Evolutionary conservation across 1,140 invertebrate genomes (phyloP).

Genomic region (Meloidogyne exigua): DNA sequence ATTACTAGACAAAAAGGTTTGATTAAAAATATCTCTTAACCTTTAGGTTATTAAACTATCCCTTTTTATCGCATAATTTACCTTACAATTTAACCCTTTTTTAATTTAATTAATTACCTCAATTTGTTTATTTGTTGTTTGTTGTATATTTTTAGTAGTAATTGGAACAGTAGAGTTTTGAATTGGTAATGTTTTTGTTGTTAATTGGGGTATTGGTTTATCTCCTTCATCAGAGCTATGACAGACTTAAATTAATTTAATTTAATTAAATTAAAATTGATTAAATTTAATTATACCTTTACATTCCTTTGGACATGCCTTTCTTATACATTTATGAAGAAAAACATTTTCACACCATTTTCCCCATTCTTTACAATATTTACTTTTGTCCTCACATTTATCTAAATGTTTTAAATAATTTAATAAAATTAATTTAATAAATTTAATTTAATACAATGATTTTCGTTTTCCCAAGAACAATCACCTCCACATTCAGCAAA

Average conservation of each 20-base stretch:
- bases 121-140: constrained; percentile 1
- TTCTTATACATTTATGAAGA: constrained; percentile 29
- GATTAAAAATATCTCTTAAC: no score
- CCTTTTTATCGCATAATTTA: no score
- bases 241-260: neutral
- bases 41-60: neutral
- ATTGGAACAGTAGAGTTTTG: neutral
- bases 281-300: constrained; percentile 1
- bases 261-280: neutral
- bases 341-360: constrained; percentile 28
- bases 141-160: neutral
- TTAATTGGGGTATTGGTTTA: neutral
- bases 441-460: neutral
- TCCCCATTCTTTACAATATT: constrained; percentile 20
- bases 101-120: no score
- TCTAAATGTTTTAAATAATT: constrained; percentile 11
- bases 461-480: neutral
- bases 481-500: neutral
- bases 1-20: no score
- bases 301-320: constrained; percentile 22
- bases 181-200: neutral
- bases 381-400: constrained; percentile 30
- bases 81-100: no score
- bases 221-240: neutral
- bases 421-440: neutral